phyloP scores from a whole-genome alignment of 2,888 invertebrate species.

The Drosophila macrospina region DNA sequence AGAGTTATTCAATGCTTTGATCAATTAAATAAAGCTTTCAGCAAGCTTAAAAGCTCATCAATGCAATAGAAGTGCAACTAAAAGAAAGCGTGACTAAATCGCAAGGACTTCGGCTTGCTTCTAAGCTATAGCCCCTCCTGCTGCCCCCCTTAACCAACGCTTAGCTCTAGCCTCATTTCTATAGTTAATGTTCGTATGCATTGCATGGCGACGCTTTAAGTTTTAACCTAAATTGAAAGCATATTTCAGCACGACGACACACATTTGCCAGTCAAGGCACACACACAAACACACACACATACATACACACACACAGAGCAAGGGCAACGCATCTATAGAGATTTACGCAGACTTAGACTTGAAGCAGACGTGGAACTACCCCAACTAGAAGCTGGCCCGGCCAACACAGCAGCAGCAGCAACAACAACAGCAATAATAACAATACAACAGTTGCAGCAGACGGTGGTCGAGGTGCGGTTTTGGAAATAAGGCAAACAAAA shows the following conservation, averaged over 20 bases:
- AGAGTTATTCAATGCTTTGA: too few species aligned
- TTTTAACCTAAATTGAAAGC: conserved; percentile 72
- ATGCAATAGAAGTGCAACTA: too few species aligned
- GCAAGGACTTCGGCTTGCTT: too few species aligned
- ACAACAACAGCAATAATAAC: too few species aligned
- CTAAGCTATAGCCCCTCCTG: too few species aligned
- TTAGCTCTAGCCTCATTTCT: conserved; percentile 9
- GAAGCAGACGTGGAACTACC: conserved; percentile 50
- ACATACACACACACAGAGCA: neutral
- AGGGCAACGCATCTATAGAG: conserved; percentile 22
- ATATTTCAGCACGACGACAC: conserved; percentile 64
- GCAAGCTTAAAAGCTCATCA: too few species aligned
- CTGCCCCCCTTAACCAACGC: too few species aligned
- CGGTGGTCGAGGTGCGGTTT: conserved; percentile 39
- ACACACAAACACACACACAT: neutral
- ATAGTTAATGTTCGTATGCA: conserved; percentile 24
- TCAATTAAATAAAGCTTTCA: too few species aligned
- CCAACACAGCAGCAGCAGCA: conserved; percentile 25
- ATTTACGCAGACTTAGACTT: conserved; percentile 35
- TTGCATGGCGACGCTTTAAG: conserved; percentile 55
- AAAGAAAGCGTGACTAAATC: too few species aligned
- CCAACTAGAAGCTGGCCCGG: conserved; percentile 19
- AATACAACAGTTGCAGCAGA: conserved; percentile 36
- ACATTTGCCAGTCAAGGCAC: conserved; percentile 59
- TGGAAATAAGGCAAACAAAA: conserved; percentile 77